Evolutionary conservation across 1,140 invertebrate genomes (phyloP).

Genomic region (Scaptomyza graminum): DNA sequence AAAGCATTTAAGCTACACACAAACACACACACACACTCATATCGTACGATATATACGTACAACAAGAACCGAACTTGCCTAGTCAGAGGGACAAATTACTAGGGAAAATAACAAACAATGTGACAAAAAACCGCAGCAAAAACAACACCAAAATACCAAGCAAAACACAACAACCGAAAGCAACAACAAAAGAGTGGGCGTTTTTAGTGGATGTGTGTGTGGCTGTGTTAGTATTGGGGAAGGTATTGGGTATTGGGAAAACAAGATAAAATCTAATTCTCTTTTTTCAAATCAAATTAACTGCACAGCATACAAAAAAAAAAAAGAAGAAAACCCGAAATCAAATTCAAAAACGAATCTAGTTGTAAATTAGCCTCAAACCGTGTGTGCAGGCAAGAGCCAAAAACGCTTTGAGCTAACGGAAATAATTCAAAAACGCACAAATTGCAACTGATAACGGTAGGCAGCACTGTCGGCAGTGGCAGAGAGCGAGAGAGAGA

Average conservation of each 20-base stretch:
- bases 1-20: constrained; percentile 61
- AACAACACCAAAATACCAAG: constrained; percentile 37
- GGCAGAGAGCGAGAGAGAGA: not conserved
- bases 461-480: not conserved
- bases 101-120: constrained; percentile 54
- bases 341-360: constrained; percentile 18
- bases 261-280: constrained; percentile 43
- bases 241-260: constrained; percentile 13
- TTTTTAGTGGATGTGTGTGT: no score
- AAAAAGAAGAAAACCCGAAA: not conserved
- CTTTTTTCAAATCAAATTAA: constrained; percentile 60
- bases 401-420: constrained; percentile 34
- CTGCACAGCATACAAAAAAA: constrained; percentile 16
- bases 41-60: not conserved
- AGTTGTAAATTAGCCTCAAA: constrained; percentile 19
- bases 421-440: constrained; percentile 50
- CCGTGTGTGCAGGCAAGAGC: not conserved
- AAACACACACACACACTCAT: constrained; percentile 15
- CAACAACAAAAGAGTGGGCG: constrained; percentile 17
- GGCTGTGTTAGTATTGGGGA: not conserved
- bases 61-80: constrained; percentile 55
- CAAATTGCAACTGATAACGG: constrained; percentile 26
- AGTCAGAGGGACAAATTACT: constrained; percentile 63
- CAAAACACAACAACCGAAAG: constrained; percentile 11
- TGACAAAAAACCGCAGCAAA: constrained; percentile 54